A percentile compares a stretch with the other conserved stretches of the same genome.
Evolutionary conservation across 1,140 invertebrate genomes (phyloP).

Genomic region (Caerostris extrusa): DNA sequence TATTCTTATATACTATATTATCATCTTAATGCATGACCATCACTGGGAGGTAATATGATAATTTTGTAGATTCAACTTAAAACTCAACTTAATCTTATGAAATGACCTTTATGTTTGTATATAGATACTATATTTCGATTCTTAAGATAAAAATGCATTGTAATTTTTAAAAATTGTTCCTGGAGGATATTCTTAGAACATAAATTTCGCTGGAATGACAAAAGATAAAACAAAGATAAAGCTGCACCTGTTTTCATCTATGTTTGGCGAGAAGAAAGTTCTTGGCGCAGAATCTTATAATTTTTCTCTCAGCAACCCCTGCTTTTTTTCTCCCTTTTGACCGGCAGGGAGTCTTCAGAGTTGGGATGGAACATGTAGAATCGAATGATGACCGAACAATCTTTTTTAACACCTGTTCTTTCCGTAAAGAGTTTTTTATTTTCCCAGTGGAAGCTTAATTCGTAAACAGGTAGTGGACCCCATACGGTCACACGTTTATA

Average conservation of each 20-base stretch:
- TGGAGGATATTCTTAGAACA: no score
- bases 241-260: background rate
- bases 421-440: conserved; percentile 20
- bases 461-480: conserved; percentile 71
- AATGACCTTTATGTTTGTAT: no score
- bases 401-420: conserved; percentile 67
- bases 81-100: no score
- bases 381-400: conserved; percentile 57
- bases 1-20: no score
- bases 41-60: no score
- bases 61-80: no score
- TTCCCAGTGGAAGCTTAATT: conserved; percentile 53
- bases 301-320: background rate
- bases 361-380: background rate
- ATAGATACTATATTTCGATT: no score
- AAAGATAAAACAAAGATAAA: background rate
- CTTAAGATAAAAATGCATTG: no score
- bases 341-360: conserved; percentile 37
- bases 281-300: background rate
- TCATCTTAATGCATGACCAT: no score
- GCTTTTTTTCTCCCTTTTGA: conserved; percentile 3
- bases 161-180: no score
- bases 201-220: background rate
- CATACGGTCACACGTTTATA: conserved; percentile 33
- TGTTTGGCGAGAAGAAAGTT: background rate